Evolutionary conservation across 1,140 invertebrate species (phyloP).

Genomic region (Zaprionus nigranus): DNA sequence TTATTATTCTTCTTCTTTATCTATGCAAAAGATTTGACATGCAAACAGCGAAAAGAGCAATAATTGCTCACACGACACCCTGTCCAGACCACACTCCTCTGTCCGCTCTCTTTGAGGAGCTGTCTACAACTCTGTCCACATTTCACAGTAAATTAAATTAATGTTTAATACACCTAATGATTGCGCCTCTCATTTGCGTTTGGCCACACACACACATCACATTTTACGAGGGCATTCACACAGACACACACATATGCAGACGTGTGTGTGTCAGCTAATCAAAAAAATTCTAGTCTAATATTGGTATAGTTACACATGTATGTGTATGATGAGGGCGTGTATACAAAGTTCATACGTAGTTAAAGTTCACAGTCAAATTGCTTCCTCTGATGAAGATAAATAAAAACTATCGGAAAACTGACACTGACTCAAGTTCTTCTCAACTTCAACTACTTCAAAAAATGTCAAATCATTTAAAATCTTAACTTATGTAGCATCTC

Average conservation of each 20-base stretch:
- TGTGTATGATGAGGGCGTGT: neutral
- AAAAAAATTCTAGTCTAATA: slow-evolving; percentile 16
- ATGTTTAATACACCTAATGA: slow-evolving; percentile 63
- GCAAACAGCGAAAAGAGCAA: slow-evolving; percentile 60
- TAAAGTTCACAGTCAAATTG: neutral
- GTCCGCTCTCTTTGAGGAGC: neutral
- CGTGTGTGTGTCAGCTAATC: slow-evolving; percentile 21
- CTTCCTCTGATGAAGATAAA: slow-evolving; percentile 25
- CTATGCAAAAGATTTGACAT: slow-evolving; percentile 69
- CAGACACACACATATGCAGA: neutral
- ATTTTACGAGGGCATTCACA: slow-evolving; percentile 26
- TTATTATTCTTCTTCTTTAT: slow-evolving; percentile 41
- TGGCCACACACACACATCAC: slow-evolving; percentile 52
- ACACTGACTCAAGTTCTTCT: neutral
- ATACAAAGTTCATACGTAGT: neutral
- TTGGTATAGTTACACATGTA: neutral
- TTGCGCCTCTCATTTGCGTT: slow-evolving; percentile 50
- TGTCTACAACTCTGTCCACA: slow-evolving; percentile 13
- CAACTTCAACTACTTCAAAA: slow-evolving; percentile 9
- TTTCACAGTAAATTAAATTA: slow-evolving; percentile 77
- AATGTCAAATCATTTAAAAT: slow-evolving; percentile 8
- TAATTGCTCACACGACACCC: slow-evolving; percentile 69
- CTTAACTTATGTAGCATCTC: neutral
- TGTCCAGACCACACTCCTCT: slow-evolving; percentile 25
- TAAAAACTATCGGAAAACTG: neutral